These are phyloP conservation scores for Diogma glabrata DNA, from an alignment of 2,888 invertebrate species.

Conservation along the genomic window DNA sequence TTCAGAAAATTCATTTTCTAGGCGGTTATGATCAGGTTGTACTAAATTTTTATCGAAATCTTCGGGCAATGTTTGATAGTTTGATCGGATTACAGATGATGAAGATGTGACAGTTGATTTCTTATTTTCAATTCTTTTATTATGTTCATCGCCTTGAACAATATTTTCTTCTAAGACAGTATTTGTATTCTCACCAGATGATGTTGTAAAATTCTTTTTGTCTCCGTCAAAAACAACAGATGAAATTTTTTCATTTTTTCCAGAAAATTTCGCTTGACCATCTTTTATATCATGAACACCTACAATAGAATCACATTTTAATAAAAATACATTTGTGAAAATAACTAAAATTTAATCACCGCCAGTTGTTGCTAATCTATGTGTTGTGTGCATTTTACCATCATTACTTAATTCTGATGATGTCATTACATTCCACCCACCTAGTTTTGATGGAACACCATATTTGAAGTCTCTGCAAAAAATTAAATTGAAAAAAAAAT, in stretches of 20 bases:
- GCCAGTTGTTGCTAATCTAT: slow-evolving; percentile 50
- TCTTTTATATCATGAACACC: slow-evolving; percentile 52
- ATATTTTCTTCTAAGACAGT: slow-evolving; percentile 41
- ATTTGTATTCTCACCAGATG: slow-evolving; percentile 38
- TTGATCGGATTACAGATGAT: slow-evolving; percentile 30
- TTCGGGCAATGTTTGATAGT: slow-evolving; percentile 18
- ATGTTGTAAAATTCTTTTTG: slow-evolving; percentile 41
- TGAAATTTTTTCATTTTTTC: slow-evolving; percentile 48
- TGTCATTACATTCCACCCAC: slow-evolving; percentile 56
- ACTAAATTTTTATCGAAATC: slow-evolving; percentile 14
- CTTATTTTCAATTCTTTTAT: slow-evolving; percentile 35
- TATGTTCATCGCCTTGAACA: slow-evolving; percentile 40
- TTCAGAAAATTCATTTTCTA: slow-evolving; percentile 12
- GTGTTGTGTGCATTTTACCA: slow-evolving; percentile 49
- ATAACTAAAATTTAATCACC: too few species aligned
- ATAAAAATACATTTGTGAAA: too few species aligned
- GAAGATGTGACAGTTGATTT: slow-evolving; percentile 31
- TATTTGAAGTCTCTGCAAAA: slow-evolving; percentile 18
- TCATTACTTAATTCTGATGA: slow-evolving; percentile 50
- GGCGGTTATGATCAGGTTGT: too few species aligned
- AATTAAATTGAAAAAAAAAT: too few species aligned
- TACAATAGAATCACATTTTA: slow-evolving; percentile 23
- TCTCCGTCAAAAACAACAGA: slow-evolving; percentile 43
- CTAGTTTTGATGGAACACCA: slow-evolving; percentile 32
- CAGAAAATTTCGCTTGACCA: slow-evolving; percentile 52